These are phyloP conservation scores for Drosophila ochracea DNA, from an alignment of 2,888 invertebrate genomes.

Conservation along the genomic window DNA sequence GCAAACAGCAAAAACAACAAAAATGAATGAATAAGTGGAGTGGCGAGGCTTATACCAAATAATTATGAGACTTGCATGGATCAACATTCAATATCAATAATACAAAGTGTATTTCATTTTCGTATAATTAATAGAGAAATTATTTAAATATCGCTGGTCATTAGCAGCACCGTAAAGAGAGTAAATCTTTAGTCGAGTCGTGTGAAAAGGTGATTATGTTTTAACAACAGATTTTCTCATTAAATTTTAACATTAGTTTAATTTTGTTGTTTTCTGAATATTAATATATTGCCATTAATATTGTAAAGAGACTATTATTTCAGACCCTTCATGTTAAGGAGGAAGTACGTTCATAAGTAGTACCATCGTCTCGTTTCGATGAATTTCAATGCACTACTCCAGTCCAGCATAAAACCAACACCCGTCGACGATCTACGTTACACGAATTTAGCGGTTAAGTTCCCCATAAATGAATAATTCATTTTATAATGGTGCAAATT, in stretches of 20 bases:
- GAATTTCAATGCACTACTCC: slow-evolving; percentile 38
- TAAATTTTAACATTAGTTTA: not conserved
- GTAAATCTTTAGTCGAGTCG: not conserved
- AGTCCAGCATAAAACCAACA: slow-evolving; percentile 32
- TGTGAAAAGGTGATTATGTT: not conserved
- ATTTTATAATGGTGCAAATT: slow-evolving; percentile 81
- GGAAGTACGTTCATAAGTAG: slow-evolving; percentile 24
- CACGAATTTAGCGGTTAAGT: slow-evolving; percentile 73
- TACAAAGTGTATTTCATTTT: not conserved
- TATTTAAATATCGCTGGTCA: not conserved
- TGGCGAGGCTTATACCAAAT: slow-evolving; percentile 9
- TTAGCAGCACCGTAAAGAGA: not conserved
- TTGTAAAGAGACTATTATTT: not conserved
- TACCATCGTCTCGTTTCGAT: slow-evolving; percentile 62
- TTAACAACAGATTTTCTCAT: not conserved
- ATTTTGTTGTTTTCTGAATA: not conserved
- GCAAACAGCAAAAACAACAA: slow-evolving; percentile 7
- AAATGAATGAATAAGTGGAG: slow-evolving; percentile 6
- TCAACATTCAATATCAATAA: slow-evolving; percentile 4
- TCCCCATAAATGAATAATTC: slow-evolving; percentile 82
- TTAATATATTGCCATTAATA: not conserved
- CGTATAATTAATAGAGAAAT: not conserved
- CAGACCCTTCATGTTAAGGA: slow-evolving; percentile 45
- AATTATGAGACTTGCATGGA: slow-evolving; percentile 13
- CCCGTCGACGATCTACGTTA: slow-evolving; percentile 41